Conservation (phyloP, 2,888 invertebrate genomes). For the Luperina nickerlii region DNA sequence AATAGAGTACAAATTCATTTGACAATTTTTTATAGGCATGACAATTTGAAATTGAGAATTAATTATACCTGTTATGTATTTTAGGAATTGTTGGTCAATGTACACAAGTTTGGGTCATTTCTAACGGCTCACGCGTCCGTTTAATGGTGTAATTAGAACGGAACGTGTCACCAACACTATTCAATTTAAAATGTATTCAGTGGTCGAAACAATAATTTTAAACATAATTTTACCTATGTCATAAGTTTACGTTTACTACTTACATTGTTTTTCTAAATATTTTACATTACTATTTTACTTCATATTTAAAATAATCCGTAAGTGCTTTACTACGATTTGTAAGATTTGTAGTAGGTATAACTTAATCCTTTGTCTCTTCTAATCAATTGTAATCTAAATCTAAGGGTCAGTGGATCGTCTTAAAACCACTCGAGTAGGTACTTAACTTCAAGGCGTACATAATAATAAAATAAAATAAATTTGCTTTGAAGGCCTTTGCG, state of each 20-base stretch:
- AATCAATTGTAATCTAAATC: slow-evolving; percentile 30
- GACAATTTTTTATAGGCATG: not conserved
- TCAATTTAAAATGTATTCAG: slow-evolving; percentile 1
- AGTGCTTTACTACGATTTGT: not conserved
- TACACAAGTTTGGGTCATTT: slow-evolving; percentile 37
- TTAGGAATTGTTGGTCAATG: slow-evolving; percentile 16
- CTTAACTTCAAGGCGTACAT: slow-evolving; percentile 28
- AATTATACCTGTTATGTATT: slow-evolving; percentile 32
- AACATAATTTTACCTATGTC: no score
- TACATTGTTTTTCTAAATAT: no score
- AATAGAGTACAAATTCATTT: slow-evolving; percentile 24
- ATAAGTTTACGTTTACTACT: not conserved
- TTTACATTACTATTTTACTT: not conserved
- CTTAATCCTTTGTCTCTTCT: slow-evolving; percentile 6
- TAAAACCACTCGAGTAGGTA: slow-evolving; percentile 10
- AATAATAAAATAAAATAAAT: slow-evolving; percentile 69
- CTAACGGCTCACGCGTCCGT: slow-evolving; percentile 27
- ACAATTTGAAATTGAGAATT: slow-evolving; percentile 29
- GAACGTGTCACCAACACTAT: slow-evolving; percentile 26
- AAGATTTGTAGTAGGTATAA: not conserved
- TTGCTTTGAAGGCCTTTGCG: slow-evolving; percentile 69
- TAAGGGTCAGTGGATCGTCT: not conserved
- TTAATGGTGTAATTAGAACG: slow-evolving; percentile 36
- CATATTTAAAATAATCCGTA: not conserved
- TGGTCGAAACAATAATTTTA: not conserved